Base-by-base conservation (phyloP, 2,797 vertebrate species). In the Pygocentrus nattereri region DNA sequence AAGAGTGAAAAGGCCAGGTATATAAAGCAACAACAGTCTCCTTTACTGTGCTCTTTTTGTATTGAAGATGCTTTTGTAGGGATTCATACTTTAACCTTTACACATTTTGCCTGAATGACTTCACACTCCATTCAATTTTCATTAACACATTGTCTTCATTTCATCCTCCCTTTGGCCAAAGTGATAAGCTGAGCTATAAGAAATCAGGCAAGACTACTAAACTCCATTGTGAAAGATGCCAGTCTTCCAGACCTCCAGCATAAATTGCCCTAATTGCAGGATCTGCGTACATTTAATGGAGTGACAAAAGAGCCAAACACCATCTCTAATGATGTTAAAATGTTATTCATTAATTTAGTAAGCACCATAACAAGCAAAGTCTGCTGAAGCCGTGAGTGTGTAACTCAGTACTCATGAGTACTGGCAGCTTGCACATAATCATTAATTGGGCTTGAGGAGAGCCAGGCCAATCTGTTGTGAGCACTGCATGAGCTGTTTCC, bases 371-470 rank as follows among this genome's bases (percentile, higher is more conserved):
- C 68, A 65, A 34, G 38, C 18, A 41, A 19, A 38, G 30, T 47
- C 41, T 47, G 21, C n/a, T 18, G 75, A 77, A 34, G 27, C n/a
- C 56, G 80, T 23, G 49, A 67, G 76, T 81, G 62, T 82, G 30
- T 59, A 25, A n/a, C 27, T 25, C 67, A 62, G 23, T n/a, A n/a
- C n/a, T n/a, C 58, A 30, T 47, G 62, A 80, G 59, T 80, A 11
- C 69, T 68, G 50, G 54, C 69, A 74, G 70, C 23, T 72, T 54
- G 50, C 49, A 54, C 27, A 54, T 72, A 34, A 31, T 54, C 30
- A 54, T 54, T 72, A 72, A 52, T 54, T 72, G 70, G 49, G 30
- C 16, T 47, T 71, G 49, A 50, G 69, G 23, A 54, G 70, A 54
- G 70, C 68, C 68, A 71, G 68, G 49, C 68, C 15, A 16, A 50